Base-by-base conservation (phyloP, 2,113 vertebrate genomes). In the Salminus brasiliensis region DNA sequence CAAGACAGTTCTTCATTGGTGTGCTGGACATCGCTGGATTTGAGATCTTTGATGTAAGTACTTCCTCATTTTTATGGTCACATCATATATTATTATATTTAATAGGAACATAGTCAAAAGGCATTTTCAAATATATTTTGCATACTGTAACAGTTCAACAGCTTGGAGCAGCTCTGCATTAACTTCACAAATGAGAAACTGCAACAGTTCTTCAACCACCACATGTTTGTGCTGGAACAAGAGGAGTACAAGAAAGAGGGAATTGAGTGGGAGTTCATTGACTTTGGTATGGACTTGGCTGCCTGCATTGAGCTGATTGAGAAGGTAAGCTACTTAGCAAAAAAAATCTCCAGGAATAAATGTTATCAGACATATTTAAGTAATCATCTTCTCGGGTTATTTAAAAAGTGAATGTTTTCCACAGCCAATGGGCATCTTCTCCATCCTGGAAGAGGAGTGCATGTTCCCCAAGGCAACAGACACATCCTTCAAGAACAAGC, bases 111-210 rank as follows among this genome's bases (percentile, higher is more conserved):
- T n/a, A n/a, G n/a, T n/a, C n/a, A n/a, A n/a, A n/a, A n/a, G n/a
- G n/a, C n/a, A n/a, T n/a, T n/a, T n/a, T n/a, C n/a, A n/a, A n/a
- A n/a, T n/a, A n/a, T n/a, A n/a, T n/a, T n/a, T n/a, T n/a, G n/a
- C n/a, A n/a, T n/a, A n/a, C n/a, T n/a, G n/a, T n/a, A n/a, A n/a
- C 34, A 95, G 94, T 95, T 81, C 4, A 94, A 94, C 85, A 95
- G 93, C 78, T 81, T 95, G 82, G 94, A 95, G 62, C 94, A 94
- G 86, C 87, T 94, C 60, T 63, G 60, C 60, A 63, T 63, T 21
- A 95, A 95, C 84, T 95, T 95, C 89, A 95, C 94, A 81, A 96
- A 96, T 75, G 95, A 96, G 86, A 96, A 96, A 90, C 92, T 96
- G 91, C 95, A 96, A 87, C 95, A 96, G 92, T 96, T 95, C 45